These are phyloP conservation scores for Datnioides undecimradiatus DNA, from an alignment of 2,113 vertebrate species.

Conservation along the genomic window DNA sequence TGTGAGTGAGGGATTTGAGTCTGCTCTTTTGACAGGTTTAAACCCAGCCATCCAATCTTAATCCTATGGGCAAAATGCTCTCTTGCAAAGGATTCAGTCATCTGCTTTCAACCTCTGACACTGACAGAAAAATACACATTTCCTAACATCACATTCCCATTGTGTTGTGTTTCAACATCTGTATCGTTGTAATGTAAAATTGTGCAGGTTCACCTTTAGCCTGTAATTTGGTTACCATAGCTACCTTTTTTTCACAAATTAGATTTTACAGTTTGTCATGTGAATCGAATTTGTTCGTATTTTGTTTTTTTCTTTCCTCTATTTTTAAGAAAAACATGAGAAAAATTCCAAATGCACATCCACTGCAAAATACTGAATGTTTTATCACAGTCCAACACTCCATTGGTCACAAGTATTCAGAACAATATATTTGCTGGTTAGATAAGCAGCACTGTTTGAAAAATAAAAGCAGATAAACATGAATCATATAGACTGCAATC, in stretches of 20 bases:
- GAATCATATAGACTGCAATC: background rate
- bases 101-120: constrained; percentile 82
- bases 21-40: constrained; percentile 83
- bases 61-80: constrained; percentile 82
- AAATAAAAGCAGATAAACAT: background rate
- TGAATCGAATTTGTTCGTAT: constrained; percentile 8
- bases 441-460: background rate
- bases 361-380: background rate
- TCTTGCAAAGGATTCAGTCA: constrained; percentile 82
- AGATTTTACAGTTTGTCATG: background rate
- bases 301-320: background rate
- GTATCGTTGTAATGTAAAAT: constrained; percentile 26
- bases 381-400: background rate
- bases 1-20: constrained; percentile 83
- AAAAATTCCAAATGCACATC: background rate
- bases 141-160: constrained; percentile 62
- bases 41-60: constrained; percentile 83
- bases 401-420: background rate
- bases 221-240: background rate
- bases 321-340: no score
- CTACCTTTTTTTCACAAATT: no score
- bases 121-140: constrained; percentile 73
- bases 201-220: background rate
- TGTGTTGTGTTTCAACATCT: constrained; percentile 61
- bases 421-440: background rate